Base-by-base conservation (phyloP, 2,113 vertebrate genomes). In the Aspidoscelis tigris region DNA sequence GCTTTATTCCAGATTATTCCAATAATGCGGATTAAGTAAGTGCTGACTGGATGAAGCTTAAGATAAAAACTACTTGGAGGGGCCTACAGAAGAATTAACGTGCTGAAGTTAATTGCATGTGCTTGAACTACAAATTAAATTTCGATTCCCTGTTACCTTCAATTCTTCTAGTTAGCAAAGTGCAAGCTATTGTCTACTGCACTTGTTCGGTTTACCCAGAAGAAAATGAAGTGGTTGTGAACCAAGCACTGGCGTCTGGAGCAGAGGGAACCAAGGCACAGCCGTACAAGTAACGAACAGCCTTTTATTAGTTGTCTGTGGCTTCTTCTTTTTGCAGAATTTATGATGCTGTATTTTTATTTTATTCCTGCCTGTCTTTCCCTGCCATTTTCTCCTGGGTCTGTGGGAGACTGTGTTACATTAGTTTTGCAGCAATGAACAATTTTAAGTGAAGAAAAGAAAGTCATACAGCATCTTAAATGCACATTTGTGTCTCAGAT, bases 191-290 rank as follows among this genome's bases (percentile, higher is more conserved):
- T 90, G 96, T 99, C 74, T 98, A 98, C 89, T 95, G 97, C 47
- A 99, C 97, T 22, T 98, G 96, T 80, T 99, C 98, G 0, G 53
- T 96, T 74, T 96, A 97, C 90, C 87, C 94, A 76, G 96, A 98
- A 93, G 98, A 99, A 96, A 99, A 98, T 33, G 97, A 97, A 88
- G 90, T 85, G 22, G 93, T 98, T 55, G 93, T 99, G 87, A 93
- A 89, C 66, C 95, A 95, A 87, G 97, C 96, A 22, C 92, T 98
- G 90, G 92, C 96, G 78, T 91, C 84, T 86, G 91, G 77, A 93
- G 89, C 89, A 10, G 90, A 90, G 73, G 89, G 92, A 88, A 33
- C 78, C 70, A 97, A 96, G 93, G 84, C 87, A 61, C 93, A 86
- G 14, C 93, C 84, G 61, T 98, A 97, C 33, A 97, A 96, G 98